Percentiles rank a stretch among this genome's conserved stretches.
These are phyloP conservation scores for Silurus lanzhouensis DNA, from an alignment of 2,797 vertebrate genomes.

Conservation along the genomic window DNA sequence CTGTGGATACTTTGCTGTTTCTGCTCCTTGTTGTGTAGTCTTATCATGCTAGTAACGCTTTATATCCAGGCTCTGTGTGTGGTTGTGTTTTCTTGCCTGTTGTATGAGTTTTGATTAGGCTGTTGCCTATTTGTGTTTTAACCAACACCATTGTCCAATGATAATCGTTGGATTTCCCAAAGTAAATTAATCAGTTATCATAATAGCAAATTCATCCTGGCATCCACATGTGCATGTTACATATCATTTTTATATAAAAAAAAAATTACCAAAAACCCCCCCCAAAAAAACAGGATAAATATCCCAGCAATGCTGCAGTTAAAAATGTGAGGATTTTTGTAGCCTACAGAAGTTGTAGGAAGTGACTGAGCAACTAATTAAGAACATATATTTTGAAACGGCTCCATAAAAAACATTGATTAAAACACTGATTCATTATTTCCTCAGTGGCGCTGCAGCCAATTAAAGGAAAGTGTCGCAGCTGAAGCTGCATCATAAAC, in stretches of 20 bases:
- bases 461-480: slow-evolving; percentile 61
- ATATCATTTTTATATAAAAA: neutral
- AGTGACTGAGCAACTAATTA: slow-evolving; percentile 61
- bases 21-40: neutral
- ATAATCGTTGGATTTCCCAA: neutral
- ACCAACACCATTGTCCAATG: neutral
- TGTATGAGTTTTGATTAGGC: neutral
- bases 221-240: neutral
- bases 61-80: neutral
- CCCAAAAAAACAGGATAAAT: neutral
- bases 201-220: neutral
- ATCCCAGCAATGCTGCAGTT: slow-evolving; percentile 18
- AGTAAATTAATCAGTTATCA: neutral
- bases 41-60: neutral
- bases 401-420: slow-evolving; percentile 68
- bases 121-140: neutral
- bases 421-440: slow-evolving; percentile 74
- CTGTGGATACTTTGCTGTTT: neutral
- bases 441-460: slow-evolving; percentile 68
- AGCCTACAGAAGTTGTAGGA: neutral
- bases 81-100: neutral
- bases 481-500: slow-evolving; percentile 56
- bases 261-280: neutral
- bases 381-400: slow-evolving; percentile 63
- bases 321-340: slow-evolving; percentile 44